Base-by-base conservation (phyloP, 2,888 invertebrate genomes). In the Stegophylla sp. region DNA sequence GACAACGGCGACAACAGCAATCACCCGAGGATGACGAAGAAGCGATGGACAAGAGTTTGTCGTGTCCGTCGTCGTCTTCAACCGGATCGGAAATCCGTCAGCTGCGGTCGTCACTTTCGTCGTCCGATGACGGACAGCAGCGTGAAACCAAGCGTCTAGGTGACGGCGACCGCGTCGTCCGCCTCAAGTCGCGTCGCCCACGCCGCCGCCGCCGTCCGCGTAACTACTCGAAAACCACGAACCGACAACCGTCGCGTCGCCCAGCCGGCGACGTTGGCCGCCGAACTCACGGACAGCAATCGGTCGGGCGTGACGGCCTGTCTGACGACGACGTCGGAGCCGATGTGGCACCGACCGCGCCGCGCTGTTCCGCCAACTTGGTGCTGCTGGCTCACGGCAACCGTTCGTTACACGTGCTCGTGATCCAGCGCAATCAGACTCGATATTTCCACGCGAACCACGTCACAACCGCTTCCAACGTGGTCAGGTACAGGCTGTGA, bases 361-460 rank as follows among this genome's bases (percentile, higher is more conserved):
- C 43, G 43, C 43, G 76, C 26, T 56, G 26, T 66, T 66, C 76
- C n/a, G 66, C 76, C 15, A 66, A 66, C 28, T 41, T 66, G 13
- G 76, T 76, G 13, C 13, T 76, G 43, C 43, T 76, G 56, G 76
- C 76, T 7, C 66, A 76, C 43, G 56, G 66, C 7, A 51, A 76
- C 43, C 66, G 76, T n/a, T 66, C 76, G 56, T 10, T 76, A 17
- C 43, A 76, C 28, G 66, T 76, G 53, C 63, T 76, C 26, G 20
- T 17, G 3, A 26, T 76, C 4, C 76, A 76, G 43, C 51, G 66
- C 13, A 48, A 48, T 28, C 74, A 74, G 28, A 41, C 56, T 12
- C 23, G 17, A 34, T 34, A 34, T 7, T 34, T 34, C 34, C 34
- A 34, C 34, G 34, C 34, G 4, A 7, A 34, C 7, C 34, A 34